These are phyloP conservation scores for Colossoma macropomum DNA, from an alignment of 2,113 vertebrate species.

Conservation along the genomic window DNA sequence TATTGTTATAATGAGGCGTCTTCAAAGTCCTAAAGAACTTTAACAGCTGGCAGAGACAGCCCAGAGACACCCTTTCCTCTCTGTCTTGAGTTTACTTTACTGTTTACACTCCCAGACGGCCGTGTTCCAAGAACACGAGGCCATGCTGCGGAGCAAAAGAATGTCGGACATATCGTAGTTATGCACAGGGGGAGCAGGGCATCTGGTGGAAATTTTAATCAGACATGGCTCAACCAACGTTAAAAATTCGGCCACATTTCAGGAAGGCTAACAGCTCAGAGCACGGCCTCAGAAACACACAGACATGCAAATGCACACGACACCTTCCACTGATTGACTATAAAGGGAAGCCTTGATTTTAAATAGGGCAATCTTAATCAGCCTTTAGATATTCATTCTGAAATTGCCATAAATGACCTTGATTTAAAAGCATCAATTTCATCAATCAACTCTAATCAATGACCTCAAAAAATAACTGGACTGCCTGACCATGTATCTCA, in stretches of 20 bases:
- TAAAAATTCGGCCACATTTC: slow-evolving; percentile 3
- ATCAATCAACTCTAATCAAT: slow-evolving; percentile 36
- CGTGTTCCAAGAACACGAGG: slow-evolving; percentile 75
- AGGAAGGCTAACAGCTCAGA: slow-evolving; percentile 29
- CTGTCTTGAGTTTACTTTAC: slow-evolving; percentile 70
- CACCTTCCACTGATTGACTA: slow-evolving; percentile 50
- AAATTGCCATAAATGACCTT: slow-evolving; percentile 32
- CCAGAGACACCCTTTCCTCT: slow-evolving; percentile 61
- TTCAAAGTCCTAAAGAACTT: background rate
- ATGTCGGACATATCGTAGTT: slow-evolving; percentile 76
- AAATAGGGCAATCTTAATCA: slow-evolving; percentile 72
- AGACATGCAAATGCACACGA: slow-evolving; percentile 13
- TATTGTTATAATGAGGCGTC: slow-evolving; percentile 3
- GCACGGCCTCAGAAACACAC: slow-evolving; percentile 20
- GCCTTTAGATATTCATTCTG: slow-evolving; percentile 67
- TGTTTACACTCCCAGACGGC: slow-evolving; percentile 81
- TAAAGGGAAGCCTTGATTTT: slow-evolving; percentile 75
- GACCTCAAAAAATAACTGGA: slow-evolving; percentile 85
- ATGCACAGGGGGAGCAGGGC: slow-evolving; percentile 54
- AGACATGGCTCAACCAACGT: slow-evolving; percentile 11
- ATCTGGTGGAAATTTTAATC: background rate
- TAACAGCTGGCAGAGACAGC: slow-evolving; percentile 10
- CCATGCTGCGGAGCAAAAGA: slow-evolving; percentile 78
- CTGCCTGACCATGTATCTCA: slow-evolving; percentile 78
- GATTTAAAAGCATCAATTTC: slow-evolving; percentile 32